A percentile compares a stretch with the other conserved stretches of the same genome.
These are phyloP conservation scores for Elmis aenea DNA, from an alignment of 2,888 invertebrate species.

Conservation along the genomic window DNA sequence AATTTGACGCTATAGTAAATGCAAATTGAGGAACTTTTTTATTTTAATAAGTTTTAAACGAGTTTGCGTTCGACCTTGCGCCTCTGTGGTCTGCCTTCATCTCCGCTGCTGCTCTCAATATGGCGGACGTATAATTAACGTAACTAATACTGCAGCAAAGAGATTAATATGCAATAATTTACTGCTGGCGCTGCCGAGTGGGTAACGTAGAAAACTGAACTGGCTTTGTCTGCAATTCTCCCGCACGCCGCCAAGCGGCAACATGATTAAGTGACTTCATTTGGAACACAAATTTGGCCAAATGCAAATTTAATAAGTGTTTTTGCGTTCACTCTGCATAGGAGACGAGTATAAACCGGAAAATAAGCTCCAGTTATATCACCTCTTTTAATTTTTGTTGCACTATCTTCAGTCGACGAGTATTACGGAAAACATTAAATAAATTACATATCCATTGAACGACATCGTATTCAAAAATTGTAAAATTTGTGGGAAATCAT, in stretches of 20 bases:
- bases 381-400: too few relatives aligned
- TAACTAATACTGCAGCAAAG: slow-evolving; percentile 48
- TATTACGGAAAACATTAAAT: too few relatives aligned
- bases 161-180: slow-evolving; percentile 51
- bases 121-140: slow-evolving; percentile 47
- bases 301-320: slow-evolving; percentile 49
- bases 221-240: slow-evolving; percentile 41
- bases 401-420: too few relatives aligned
- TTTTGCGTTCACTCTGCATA: slow-evolving; percentile 37
- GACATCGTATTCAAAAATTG: too few relatives aligned
- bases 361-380: slow-evolving; percentile 9
- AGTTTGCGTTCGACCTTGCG: slow-evolving; percentile 26
- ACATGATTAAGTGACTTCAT: slow-evolving; percentile 48
- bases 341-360: slow-evolving; percentile 11
- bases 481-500: too few relatives aligned
- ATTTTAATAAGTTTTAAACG: slow-evolving; percentile 1
- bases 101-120: slow-evolving; percentile 41
- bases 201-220: slow-evolving; percentile 45
- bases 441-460: too few relatives aligned
- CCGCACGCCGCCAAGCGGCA: slow-evolving; percentile 33
- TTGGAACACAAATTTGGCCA: slow-evolving; percentile 47
- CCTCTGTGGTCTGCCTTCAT: slow-evolving; percentile 34
- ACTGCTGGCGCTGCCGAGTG: slow-evolving; percentile 42
- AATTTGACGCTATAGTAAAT: too few relatives aligned
- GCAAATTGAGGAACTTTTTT: too few relatives aligned